Conservation (phyloP, 1,140 invertebrate species). For the Drosophila kanapiae region DNA sequence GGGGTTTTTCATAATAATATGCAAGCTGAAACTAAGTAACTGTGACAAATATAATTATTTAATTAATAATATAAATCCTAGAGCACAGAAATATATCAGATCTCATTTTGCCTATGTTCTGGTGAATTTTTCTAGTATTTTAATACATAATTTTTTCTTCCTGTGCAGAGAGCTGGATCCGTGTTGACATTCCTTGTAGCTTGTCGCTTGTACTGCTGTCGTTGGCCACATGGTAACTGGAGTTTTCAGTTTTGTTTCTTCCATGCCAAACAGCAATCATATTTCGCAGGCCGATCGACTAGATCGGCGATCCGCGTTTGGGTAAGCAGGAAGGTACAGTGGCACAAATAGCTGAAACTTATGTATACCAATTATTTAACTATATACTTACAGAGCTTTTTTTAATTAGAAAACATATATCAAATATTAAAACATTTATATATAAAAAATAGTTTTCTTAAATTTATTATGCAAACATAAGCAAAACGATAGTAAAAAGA, state of each 20-base stretch:
- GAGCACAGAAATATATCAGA: not conserved
- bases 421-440: no score
- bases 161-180: constrained; percentile 30
- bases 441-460: no score
- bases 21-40: no score
- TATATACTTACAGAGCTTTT: no score
- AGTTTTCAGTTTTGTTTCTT: constrained; percentile 33
- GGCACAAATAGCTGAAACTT: not conserved
- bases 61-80: no score
- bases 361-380: no score
- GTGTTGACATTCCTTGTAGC: constrained; percentile 58
- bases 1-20: no score
- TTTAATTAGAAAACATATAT: no score
- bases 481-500: no score
- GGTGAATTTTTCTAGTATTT: no score
- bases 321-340: constrained; percentile 32
- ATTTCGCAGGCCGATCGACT: constrained; percentile 54
- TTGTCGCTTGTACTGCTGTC: constrained; percentile 40
- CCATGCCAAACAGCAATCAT: constrained; percentile 62
- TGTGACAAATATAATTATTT: no score
- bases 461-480: no score
- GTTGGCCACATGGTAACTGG: constrained; percentile 24
- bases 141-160: not conserved
- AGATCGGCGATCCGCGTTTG: constrained; percentile 18
- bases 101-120: not conserved